Base-by-base conservation (phyloP, 2,797 vertebrate genomes). In the Anniella stebbinsi region DNA sequence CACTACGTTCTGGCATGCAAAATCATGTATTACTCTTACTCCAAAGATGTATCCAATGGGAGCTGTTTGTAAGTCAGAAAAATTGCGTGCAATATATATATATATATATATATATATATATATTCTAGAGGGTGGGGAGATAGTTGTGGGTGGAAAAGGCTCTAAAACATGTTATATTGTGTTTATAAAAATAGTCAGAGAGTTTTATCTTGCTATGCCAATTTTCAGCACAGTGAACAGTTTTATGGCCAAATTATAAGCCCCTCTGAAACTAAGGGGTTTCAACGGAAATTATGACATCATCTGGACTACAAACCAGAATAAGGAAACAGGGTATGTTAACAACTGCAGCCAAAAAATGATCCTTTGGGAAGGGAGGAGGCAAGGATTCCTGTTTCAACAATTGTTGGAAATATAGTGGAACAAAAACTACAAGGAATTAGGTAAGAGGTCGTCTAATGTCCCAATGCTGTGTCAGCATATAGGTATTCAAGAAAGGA, bases 241-340 rank as follows among this genome's bases (percentile, higher is more conserved):
- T 73, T 87, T 84, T 89, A 84, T 66, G 67, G 82, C 82, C 45
- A 63, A 72, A 36, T 51, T 72, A 72, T 87, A 91, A 91, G 7
- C 51, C 38, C 70, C 78, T 77, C 72, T 83, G 91, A 84, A 85
- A 80, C 67, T 25, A 73, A 80, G 81, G 82, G 66, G 38, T 83
- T 91, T 87, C 25, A 63, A 38, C 89, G 91, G 91, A 91, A 91
- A 91, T 70, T 77, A 77, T 89, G 78, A 91, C 72, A 87, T 89
- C 25, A 83, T 84, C 63, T 83, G 87, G 78, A 36, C 36, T 70
- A 30, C 57, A 87, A 48, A 38, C 48, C 25, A 83, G 63, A 83
- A 82, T 76, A 87, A 86, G 82, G 60, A 89, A 77, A 87, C 45
- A 63, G 57, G 36, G 87, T 54, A 88, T 77, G 38, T 77, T 82